phyloP scores from a whole-genome alignment of 2,113 vertebrate genomes.

The Aleadryas rufinucha region DNA sequence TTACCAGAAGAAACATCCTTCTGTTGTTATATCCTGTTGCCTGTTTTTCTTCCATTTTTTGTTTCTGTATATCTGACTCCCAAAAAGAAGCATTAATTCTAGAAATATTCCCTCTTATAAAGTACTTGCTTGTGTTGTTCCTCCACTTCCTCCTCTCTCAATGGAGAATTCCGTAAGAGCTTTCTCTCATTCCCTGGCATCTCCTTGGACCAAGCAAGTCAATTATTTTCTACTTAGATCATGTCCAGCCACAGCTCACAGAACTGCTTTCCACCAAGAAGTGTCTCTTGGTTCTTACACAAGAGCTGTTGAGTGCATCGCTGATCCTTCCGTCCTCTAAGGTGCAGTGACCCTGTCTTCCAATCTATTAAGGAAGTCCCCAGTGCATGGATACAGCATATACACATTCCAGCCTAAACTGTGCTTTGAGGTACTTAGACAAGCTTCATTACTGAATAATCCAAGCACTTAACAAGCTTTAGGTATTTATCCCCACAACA shows the following conservation, averaged over 20 bases:
- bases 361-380: neutral
- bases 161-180: neutral
- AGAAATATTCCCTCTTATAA: neutral
- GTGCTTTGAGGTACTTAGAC: neutral
- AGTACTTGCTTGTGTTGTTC: neutral
- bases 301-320: rapidly evolving
- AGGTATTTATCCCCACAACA: neutral
- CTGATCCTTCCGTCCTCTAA: neutral
- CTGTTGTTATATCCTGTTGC: neutral
- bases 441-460: slow-evolving; percentile 9
- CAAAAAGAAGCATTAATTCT: neutral
- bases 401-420: neutral
- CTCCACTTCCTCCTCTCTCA: neutral
- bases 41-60: neutral
- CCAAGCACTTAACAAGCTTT: slow-evolving; percentile 13
- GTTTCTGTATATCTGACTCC: neutral
- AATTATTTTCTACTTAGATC: neutral
- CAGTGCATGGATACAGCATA: neutral
- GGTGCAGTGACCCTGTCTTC: neutral
- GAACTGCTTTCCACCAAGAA: neutral
- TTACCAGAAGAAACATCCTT: neutral
- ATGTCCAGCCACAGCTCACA: neutral
- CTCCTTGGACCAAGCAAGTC: neutral
- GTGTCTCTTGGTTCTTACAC: neutral
- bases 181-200: neutral